Evolutionary conservation across 2,888 invertebrate genomes (phyloP), one percentile per base, ranked within the genome.

Genomic region (Nasonia oneida): DNA sequence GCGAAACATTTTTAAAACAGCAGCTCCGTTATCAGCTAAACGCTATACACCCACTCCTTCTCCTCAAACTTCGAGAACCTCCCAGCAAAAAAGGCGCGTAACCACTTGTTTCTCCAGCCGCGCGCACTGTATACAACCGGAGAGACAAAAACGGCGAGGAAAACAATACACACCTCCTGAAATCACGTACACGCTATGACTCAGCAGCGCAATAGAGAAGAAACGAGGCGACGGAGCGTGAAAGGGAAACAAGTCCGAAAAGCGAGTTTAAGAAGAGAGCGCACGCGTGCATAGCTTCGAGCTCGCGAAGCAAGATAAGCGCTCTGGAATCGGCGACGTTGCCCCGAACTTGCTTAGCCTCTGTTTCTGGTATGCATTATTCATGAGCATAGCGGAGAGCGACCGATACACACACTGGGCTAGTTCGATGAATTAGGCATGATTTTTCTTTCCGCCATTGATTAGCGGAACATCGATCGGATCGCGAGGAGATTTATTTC

Each of bases 171-270:
- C 64, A 5, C 64, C 61, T n/a, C 33, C 33, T 67, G 12, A 81
- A 61, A 81, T 74, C 73, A 81, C 73, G 42, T 74, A 81, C 29
- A 18, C 5, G 6, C 81, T 50, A 81, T 74, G 37, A 39, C 39
- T 81, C 42, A 71, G 71, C 33, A 37, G 50, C 70, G 57, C 42
- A 64, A 61, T 50, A 53, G 33, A 81, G 73, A 81, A 61, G 74
- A 81, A 42, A 57, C 29, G 64, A 23, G 10, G 74, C 61, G 64
- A 42, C 75, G 33, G 47, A 37, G 81, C 81, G 50, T 73, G 81
- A 61, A 76, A 23, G 47, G 53, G 76, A 70, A 37, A 53, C 57
- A 83, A 79, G 79, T 84, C 78, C 12, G 42, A 39, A 61, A 53
- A 64, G 74, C 14, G 39, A 77, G 77, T 77, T 61, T 61, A 39